Evolutionary conservation across 2,113 vertebrate genomes (phyloP).

Genomic region (Sinocyclocheilus maitianheensis): DNA sequence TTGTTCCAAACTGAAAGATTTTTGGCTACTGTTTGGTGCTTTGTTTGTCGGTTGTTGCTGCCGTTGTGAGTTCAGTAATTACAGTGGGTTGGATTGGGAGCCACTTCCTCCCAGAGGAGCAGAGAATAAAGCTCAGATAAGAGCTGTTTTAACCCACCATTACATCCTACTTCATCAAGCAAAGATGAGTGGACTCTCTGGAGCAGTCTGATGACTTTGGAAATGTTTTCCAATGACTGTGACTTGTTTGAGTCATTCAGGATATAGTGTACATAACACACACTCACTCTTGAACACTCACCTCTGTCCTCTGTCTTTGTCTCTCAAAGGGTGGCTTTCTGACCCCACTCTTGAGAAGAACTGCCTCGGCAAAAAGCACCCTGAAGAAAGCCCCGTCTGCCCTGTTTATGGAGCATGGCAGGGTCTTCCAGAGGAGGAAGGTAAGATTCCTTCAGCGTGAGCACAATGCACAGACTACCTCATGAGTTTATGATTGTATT

Average conservation of each 20-base stretch:
- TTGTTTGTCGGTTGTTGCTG: conserved; percentile 12
- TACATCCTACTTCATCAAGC: neutral
- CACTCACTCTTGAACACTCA: neutral
- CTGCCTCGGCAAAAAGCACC: conserved; percentile 72
- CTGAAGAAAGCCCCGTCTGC: conserved; percentile 70
- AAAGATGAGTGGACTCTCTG: neutral
- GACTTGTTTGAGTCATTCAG: conserved; percentile 6
- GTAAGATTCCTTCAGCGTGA: conserved; percentile 53
- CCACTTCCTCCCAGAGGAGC: conserved; percentile 38
- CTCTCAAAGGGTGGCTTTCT: conserved; percentile 72
- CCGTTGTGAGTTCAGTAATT: conserved; percentile 30
- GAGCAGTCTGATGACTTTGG: neutral
- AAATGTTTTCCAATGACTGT: neutral
- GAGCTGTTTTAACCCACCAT: conserved; percentile 1
- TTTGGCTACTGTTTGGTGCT: neutral
- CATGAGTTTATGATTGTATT: neutral
- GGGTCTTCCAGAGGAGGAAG: conserved; percentile 78
- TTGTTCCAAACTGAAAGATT: neutral
- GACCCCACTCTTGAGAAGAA: conserved; percentile 76
- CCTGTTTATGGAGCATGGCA: conserved; percentile 67
- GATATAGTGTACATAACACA: neutral
- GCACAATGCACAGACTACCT: neutral
- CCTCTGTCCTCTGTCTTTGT: neutral
- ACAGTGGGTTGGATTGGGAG: conserved; percentile 24
- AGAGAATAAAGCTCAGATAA: conserved; percentile 35